Conservation (phyloP, 2,113 vertebrate genomes). For the Colinus virginianus region DNA sequence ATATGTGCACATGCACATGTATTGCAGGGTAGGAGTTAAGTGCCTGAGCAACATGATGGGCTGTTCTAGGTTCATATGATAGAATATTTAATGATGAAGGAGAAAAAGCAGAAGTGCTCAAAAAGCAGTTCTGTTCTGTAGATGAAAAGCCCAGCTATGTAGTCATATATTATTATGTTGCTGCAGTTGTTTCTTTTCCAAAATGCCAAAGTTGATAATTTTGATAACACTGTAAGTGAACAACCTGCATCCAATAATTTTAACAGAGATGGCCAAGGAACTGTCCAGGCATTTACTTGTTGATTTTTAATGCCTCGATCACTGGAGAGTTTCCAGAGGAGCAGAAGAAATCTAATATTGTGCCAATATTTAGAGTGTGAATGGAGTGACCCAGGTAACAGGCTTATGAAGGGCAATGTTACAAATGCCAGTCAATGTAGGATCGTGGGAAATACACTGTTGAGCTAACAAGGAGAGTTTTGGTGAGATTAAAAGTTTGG, state of each 20-base stretch:
- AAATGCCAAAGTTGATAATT: constrained; percentile 8
- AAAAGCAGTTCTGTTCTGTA: not conserved
- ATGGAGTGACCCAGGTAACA: not conserved
- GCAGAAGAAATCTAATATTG: not conserved
- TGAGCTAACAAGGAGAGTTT: not conserved
- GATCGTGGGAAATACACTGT: not conserved
- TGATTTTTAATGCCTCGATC: constrained; percentile 4
- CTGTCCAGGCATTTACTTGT: not conserved
- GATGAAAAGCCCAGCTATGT: not conserved
- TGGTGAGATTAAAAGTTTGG: not conserved
- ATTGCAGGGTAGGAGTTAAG: not conserved
- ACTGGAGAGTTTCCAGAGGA: not conserved
- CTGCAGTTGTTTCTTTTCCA: not conserved
- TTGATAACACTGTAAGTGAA: not conserved
- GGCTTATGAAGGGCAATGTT: not conserved
- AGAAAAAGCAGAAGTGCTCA: not conserved
- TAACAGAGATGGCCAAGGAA: constrained; percentile 25
- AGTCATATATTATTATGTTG: not conserved
- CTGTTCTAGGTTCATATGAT: not conserved
- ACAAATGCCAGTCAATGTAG: not conserved
- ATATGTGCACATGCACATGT: not conserved
- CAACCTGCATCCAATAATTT: constrained; percentile 7
- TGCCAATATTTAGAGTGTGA: not conserved
- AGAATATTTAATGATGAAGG: not conserved
- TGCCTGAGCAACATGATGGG: not conserved